phyloP scores from a whole-genome alignment of 2,797 vertebrate species.

The Adelosebastes latens region DNA sequence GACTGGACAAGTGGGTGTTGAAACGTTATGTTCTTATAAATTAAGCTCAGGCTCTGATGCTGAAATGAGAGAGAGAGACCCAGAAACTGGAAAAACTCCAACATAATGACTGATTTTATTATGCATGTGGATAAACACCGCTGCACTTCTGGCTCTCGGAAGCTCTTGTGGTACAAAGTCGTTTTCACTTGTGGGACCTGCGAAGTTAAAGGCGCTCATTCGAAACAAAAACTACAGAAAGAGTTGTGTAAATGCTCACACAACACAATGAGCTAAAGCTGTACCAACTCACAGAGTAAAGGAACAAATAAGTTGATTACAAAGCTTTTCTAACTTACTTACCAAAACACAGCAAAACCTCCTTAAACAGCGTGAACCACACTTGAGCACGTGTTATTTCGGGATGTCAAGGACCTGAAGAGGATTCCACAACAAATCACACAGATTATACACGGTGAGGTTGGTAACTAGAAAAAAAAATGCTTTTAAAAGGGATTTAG shows the following conservation, averaged over 20 bases:
- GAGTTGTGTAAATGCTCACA: neutral
- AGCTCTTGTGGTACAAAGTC: constrained; percentile 5
- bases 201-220: neutral
- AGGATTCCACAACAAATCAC: neutral
- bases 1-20: constrained; percentile 25
- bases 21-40: constrained; percentile 53
- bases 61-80: constrained; percentile 24
- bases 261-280: neutral
- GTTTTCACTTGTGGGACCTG: constrained; percentile 3
- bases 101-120: constrained; percentile 45
- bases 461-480: neutral
- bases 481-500: neutral
- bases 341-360: neutral
- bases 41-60: constrained; percentile 26
- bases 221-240: constrained; percentile 14
- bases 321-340: neutral
- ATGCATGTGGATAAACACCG: constrained; percentile 40
- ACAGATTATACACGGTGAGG: neutral
- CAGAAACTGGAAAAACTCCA: constrained; percentile 27
- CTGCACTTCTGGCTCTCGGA: constrained; percentile 7
- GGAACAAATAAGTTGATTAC: neutral
- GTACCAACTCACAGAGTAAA: neutral
- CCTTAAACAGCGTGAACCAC: neutral
- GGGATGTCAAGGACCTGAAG: neutral
- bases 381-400: neutral